A percentile compares a stretch with the other conserved stretches of the same genome.
phyloP scores from a whole-genome alignment of 2,113 vertebrate species.

The Herpetotheres cachinnans region DNA sequence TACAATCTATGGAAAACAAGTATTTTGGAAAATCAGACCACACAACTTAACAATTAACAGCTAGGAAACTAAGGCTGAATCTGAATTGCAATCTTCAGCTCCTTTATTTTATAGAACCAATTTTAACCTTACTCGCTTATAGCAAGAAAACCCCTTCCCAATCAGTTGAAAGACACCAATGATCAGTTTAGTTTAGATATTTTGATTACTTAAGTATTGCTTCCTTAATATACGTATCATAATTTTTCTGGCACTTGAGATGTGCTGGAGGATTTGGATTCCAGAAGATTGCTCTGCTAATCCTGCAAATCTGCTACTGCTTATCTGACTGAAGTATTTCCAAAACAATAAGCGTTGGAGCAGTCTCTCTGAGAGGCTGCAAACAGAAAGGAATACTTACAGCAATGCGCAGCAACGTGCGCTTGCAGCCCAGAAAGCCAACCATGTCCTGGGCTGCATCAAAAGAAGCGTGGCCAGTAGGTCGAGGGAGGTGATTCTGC shows the following conservation, averaged over 20 bases:
- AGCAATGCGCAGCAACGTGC: not conserved
- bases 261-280: not conserved
- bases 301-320: not conserved
- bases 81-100: not conserved
- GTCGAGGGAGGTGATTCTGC: too few species aligned
- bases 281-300: not conserved
- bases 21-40: not conserved
- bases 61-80: not conserved
- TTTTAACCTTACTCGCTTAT: not conserved
- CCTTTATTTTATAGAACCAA: not conserved
- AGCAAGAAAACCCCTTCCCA: not conserved
- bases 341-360: not conserved
- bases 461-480: too few species aligned
- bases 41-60: not conserved
- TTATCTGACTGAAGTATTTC: not conserved
- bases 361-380: not conserved
- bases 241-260: not conserved
- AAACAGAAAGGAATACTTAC: not conserved
- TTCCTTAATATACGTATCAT: not conserved
- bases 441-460: too few species aligned
- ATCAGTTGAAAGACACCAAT: not conserved
- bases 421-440: too few species aligned
- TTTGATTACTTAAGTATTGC: not conserved
- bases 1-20: rapidly evolving
- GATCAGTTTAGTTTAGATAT: not conserved